Percentiles rank a stretch among this genome's conserved stretches.
Conservation (phyloP, 2,113 vertebrate species). For the Gobiocypris rarus region DNA sequence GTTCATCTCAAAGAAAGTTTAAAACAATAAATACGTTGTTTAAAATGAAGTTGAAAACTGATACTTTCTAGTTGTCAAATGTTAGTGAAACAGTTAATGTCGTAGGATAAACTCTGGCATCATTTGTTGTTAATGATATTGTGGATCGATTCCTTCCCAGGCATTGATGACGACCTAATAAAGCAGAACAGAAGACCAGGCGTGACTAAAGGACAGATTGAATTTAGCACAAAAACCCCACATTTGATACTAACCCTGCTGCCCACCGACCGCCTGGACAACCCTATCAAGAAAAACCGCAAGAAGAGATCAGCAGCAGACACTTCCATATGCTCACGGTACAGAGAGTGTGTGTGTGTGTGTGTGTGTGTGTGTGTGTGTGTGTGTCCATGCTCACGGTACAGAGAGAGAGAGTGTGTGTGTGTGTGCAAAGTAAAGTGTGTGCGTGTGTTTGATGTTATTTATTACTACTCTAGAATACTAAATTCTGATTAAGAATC, state of each 20-base stretch:
- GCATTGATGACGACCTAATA: constrained; percentile 76
- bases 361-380: not conserved
- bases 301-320: constrained; percentile 78
- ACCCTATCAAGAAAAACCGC: constrained; percentile 74
- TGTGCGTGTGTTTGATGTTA: too few relatives aligned
- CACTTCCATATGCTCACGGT: constrained; percentile 77
- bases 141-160: constrained; percentile 55
- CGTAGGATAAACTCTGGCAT: too few relatives aligned
- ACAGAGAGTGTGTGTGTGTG: constrained; percentile 32
- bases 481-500: not conserved
- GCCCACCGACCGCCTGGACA: constrained; percentile 77
- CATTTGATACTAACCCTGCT: constrained; percentile 83
- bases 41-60: not conserved
- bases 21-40: not conserved
- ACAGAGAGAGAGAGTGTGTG: constrained; percentile 33
- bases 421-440: not conserved
- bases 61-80: not conserved
- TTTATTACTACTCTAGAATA: not conserved
- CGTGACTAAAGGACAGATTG: constrained; percentile 72
- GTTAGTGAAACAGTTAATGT: not conserved
- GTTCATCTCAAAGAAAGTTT: not conserved
- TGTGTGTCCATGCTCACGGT: constrained; percentile 82
- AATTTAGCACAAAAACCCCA: constrained; percentile 80
- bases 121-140: not conserved
- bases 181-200: constrained; percentile 69